Evolutionary conservation across 2,888 invertebrate genomes (phyloP).

Genomic region (Terebella lapidaria): DNA sequence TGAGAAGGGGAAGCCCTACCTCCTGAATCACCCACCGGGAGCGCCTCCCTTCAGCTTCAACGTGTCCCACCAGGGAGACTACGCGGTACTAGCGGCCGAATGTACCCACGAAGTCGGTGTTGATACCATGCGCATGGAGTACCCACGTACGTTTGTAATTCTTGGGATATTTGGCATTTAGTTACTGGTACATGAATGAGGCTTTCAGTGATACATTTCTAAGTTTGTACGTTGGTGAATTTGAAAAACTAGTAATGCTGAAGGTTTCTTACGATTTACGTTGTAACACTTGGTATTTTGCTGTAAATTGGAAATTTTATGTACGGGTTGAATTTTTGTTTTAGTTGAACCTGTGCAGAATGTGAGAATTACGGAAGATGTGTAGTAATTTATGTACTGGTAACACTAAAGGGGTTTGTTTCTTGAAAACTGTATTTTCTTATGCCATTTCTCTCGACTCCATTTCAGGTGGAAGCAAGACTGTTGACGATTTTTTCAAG

Average conservation of each 20-base stretch:
- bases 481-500: slow-evolving; percentile 75
- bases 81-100: slow-evolving; percentile 67
- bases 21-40: slow-evolving; percentile 22
- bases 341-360: no score
- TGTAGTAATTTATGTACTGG: no score
- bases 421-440: no score
- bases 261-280: background rate
- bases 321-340: no score
- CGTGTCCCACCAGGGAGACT: slow-evolving; percentile 87
- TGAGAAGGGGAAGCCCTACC: slow-evolving; percentile 52
- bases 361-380: no score
- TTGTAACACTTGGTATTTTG: no score
- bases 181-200: no score
- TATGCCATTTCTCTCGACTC: no score
- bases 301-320: no score
- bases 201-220: background rate
- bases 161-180: background rate
- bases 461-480: slow-evolving; percentile 11
- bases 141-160: slow-evolving; percentile 40
- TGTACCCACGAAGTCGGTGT: slow-evolving; percentile 55
- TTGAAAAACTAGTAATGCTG: background rate
- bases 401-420: no score
- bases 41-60: slow-evolving; percentile 65
- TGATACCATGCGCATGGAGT: slow-evolving; percentile 85
- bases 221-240: background rate